Evolutionary conservation across 1,140 invertebrate species (phyloP).

Genomic region (Caligus rogercresseyi): DNA sequence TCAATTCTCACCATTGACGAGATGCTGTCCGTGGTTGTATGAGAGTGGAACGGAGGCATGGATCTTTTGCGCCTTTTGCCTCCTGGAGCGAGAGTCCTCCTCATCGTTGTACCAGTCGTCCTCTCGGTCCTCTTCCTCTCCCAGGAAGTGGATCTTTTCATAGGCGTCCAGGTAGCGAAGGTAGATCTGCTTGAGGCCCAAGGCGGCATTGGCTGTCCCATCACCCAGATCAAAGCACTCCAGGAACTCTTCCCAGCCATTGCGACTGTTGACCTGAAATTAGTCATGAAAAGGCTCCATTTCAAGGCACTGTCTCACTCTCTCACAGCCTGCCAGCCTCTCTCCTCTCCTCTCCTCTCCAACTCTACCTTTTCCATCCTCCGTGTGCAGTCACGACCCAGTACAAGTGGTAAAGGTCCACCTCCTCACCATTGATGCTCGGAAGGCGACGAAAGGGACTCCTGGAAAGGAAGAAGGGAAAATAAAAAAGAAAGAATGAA

Average conservation of each 20-base stretch:
- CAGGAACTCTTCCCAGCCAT: conserved; percentile 31
- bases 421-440: conserved; percentile 63
- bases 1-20: conserved; percentile 44
- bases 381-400: conserved; percentile 70
- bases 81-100: conserved; percentile 50
- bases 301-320: background rate
- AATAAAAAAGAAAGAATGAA: too few relatives aligned
- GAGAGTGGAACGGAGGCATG: conserved; percentile 52
- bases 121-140: conserved; percentile 48
- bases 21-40: conserved; percentile 66
- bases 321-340: too few relatives aligned
- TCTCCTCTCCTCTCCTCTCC: background rate
- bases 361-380: conserved; percentile 63
- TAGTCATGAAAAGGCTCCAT: background rate
- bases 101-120: conserved; percentile 47
- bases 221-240: conserved; percentile 29
- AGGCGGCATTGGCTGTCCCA: conserved; percentile 30
- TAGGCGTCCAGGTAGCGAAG: conserved; percentile 59
- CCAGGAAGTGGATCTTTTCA: conserved; percentile 64
- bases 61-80: conserved; percentile 44
- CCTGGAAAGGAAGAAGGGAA: conserved; percentile 33
- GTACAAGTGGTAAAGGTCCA: conserved; percentile 78
- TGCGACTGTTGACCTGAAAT: conserved; percentile 31
- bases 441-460: conserved; percentile 54
- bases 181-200: conserved; percentile 33